Conservation (phyloP, 2,113 vertebrate genomes). For the Sarotherodon lohbergeri region DNA sequence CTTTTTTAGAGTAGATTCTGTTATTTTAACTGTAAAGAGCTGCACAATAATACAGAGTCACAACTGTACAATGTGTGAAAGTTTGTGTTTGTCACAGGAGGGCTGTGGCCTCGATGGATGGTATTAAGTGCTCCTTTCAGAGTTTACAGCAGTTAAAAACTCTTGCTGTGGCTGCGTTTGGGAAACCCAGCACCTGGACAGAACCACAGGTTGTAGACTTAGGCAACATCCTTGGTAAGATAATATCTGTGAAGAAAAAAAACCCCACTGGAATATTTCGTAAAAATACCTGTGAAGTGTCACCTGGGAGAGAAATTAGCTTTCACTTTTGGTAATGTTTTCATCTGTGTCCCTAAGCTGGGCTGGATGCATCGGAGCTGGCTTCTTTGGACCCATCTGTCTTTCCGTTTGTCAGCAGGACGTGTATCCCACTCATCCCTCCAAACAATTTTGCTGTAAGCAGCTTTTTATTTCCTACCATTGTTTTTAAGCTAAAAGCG, state of each 20-base stretch:
- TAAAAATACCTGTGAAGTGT: not conserved
- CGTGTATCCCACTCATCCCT: constrained; percentile 49
- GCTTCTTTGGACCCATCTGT: constrained; percentile 32
- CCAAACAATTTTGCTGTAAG: constrained; percentile 55
- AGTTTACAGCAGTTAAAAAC: constrained; percentile 30
- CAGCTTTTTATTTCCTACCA: not conserved
- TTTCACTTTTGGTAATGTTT: not conserved
- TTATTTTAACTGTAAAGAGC: not conserved
- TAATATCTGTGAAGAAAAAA: not conserved
- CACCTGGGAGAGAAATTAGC: not conserved
- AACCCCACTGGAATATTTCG: rapidly evolving
- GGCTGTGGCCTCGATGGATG: constrained; percentile 45
- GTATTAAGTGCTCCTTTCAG: constrained; percentile 20
- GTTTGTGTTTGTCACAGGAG: constrained; percentile 45
- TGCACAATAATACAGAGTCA: not conserved
- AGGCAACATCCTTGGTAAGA: constrained; percentile 61
- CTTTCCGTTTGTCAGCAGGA: constrained; percentile 36
- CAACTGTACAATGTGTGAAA: not conserved
- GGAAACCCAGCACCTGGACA: constrained; percentile 44
- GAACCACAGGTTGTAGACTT: constrained; percentile 43
- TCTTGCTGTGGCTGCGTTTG: constrained; percentile 39
- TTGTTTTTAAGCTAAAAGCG: not conserved
- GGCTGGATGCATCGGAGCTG: constrained; percentile 42
- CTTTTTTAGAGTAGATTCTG: not conserved
- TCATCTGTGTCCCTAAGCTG: constrained; percentile 36